These are phyloP conservation scores for Palythoa grandis DNA, from an alignment of 92 coral and sea anemone species.

Conservation along the genomic window DNA sequence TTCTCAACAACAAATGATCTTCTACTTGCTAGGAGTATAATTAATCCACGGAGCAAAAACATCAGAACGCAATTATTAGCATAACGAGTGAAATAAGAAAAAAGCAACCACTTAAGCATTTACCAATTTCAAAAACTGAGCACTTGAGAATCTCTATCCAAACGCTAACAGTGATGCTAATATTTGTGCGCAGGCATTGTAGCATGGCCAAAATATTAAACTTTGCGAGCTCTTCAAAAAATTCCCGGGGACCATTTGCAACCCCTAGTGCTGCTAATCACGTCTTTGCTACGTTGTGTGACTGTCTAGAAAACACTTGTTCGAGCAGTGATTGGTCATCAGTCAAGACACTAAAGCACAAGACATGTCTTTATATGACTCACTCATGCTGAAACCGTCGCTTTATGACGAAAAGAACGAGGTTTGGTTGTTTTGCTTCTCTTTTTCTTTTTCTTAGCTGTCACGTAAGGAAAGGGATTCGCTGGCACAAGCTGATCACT, in stretches of 20 bases:
- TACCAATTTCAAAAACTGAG: too few relatives aligned
- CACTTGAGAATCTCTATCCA: too few relatives aligned
- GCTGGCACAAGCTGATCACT: not conserved
- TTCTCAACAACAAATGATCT: not conserved
- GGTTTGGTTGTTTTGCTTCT: constrained; percentile 25
- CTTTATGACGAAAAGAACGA: not conserved
- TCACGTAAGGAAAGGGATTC: not conserved
- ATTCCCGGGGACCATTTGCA: too few relatives aligned
- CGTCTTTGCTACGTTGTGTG: too few relatives aligned
- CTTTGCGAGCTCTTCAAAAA: too few relatives aligned
- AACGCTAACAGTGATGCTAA: too few relatives aligned
- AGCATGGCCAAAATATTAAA: too few relatives aligned
- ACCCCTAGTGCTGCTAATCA: too few relatives aligned
- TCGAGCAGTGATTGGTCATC: too few relatives aligned
- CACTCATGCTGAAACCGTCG: not conserved
- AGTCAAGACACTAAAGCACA: not conserved
- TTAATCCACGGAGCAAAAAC: constrained; percentile 5
- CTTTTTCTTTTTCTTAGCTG: constrained; percentile 32
- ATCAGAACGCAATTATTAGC: not conserved
- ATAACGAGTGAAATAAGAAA: not conserved
- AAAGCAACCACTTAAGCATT: not conserved
- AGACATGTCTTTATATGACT: not conserved
- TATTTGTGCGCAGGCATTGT: too few relatives aligned
- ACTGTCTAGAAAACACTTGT: too few relatives aligned
- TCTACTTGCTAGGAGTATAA: not conserved